Base-by-base conservation (phyloP, 2,113 vertebrate genomes). In the Panthera uncia region DNA sequence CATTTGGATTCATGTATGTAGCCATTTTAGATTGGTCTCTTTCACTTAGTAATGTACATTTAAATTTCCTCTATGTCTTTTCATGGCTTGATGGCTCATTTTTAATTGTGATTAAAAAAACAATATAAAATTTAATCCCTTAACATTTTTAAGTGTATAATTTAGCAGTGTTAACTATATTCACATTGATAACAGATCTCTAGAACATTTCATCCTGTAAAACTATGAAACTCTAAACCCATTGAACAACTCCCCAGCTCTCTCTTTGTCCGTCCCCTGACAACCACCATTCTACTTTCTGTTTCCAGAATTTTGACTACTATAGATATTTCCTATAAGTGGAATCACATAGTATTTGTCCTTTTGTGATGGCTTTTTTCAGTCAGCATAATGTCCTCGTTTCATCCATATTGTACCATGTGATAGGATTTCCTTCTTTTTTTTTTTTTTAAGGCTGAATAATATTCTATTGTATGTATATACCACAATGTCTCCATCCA, bases 21-120 rank as follows among this genome's bases (percentile, higher is more conserved):
- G 18, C 57, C 29, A 81, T 89, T 96, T 84, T 48, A 93, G 18
- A 81, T 89, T 73, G 25, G 5, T 66, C 81, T 85, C 55, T 90
- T 92, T 95, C n/a, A 69, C 68, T 94, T 74, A 61, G 21, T 92
- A 50, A 57, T 52, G 25, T 61, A 48, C 65, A 85, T 68, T 92
- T 85, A 91, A 50, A 48, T 52, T 96, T 94, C 31, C 18, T 91
- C 33, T 31, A 1, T 85, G 45, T 85, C 61, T 89, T 50, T 96
- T 71, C 38, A 68, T 78, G 41, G 10, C 41, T 73, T 89, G 3
- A 74, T 91, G 45, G 50, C 48, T 89, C 19, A 9, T 89, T 92
- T 93, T 57, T 82, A 91, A 48, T 85, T 92, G 10, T 93, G 29
- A 19, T 79, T 95, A 15, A 95, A 89, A 45, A 96, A 87, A 52